Evolutionary conservation across 2,113 vertebrate species (phyloP), one percentile per base, ranked within the genome.

Genomic region (Chaenocephalus aceratus): DNA sequence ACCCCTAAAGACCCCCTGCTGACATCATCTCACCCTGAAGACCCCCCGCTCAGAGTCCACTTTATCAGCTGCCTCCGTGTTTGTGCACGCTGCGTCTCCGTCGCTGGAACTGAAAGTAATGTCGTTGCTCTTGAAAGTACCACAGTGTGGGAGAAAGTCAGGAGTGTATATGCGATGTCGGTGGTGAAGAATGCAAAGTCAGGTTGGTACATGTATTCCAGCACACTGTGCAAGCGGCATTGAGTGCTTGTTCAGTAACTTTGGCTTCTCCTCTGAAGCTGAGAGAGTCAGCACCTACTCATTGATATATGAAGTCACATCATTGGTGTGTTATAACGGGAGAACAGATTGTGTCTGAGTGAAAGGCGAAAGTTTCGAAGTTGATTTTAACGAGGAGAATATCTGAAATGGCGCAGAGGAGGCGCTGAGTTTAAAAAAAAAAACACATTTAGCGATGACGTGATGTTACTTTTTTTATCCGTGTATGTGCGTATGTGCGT

Each of bases 1-100:
- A 63, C 75, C 58, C 58, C 70, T 34, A 11, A 79, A 71, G 77
- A 88, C 56, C 72, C 59, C 53, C 58, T 36, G 71, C 58, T 66
- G 72, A 89, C 76, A 87, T 87, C 46, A 51, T 77, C 75, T 81
- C 83, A 72, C 78, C 71, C 75, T 86, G 68, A 75, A 83, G 87
- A 75, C 69, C 57, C 66, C 59, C 8, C 21, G 45, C 78, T 77
- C 34, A 4, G 45, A 61, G 78, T 71, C 52, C 70, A 36, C 75
- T 53, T 18, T 67, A 68, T 79, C 75, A 72, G 56, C 26, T 44
- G 46, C 61, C 46, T 45, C 62, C 0, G 46, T 34, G 63, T 72
- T 62, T 81, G 58, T 16, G 16, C 63, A 67, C 6, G 45, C 70
- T 83, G 48, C 60, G 79, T 83, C 82, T 77, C 79, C 78, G 65